Conservation (phyloP, 2,113 vertebrate species). For the Siphamia tubifer region DNA sequence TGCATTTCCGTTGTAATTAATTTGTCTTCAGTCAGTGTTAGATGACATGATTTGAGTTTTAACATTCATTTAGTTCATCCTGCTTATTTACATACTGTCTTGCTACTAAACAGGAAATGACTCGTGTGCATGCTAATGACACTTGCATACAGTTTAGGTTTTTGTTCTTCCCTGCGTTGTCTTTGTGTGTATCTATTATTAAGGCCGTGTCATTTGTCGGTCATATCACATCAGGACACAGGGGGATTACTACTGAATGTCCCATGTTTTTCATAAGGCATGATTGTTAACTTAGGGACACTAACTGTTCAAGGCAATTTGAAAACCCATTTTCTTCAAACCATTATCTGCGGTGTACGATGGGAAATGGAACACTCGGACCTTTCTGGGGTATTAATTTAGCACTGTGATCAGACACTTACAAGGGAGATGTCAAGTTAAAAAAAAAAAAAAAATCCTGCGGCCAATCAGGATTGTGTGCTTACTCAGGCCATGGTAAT, state of each 20-base stretch:
- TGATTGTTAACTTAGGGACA: conserved; percentile 53
- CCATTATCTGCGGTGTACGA: conserved; percentile 58
- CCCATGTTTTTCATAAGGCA: conserved; percentile 36
- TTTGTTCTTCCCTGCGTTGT: neutral
- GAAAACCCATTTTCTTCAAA: conserved; percentile 67
- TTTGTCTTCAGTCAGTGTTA: conserved; percentile 3
- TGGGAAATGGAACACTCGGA: conserved; percentile 57
- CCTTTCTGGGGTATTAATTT: conserved; percentile 58
- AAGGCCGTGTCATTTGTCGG: neutral
- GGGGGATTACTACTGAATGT: neutral
- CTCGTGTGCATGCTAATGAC: neutral
- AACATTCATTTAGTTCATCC: conserved; percentile 17
- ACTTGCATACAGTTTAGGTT: neutral
- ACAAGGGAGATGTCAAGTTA: conserved; percentile 55
- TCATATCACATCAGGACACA: neutral
- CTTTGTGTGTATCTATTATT: neutral
- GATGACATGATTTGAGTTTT: conserved; percentile 27
- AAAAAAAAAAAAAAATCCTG: conserved; percentile 42
- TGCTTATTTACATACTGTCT: neutral
- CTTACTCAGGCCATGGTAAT: conserved; percentile 57
- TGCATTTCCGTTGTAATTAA: conserved; percentile 25
- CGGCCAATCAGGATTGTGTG: conserved; percentile 54
- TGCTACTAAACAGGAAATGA: neutral
- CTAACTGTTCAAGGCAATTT: conserved; percentile 68
- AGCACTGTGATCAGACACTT: conserved; percentile 52